Base-by-base conservation (phyloP, 2,113 vertebrate species). In the Phalacrocorax carbo region DNA sequence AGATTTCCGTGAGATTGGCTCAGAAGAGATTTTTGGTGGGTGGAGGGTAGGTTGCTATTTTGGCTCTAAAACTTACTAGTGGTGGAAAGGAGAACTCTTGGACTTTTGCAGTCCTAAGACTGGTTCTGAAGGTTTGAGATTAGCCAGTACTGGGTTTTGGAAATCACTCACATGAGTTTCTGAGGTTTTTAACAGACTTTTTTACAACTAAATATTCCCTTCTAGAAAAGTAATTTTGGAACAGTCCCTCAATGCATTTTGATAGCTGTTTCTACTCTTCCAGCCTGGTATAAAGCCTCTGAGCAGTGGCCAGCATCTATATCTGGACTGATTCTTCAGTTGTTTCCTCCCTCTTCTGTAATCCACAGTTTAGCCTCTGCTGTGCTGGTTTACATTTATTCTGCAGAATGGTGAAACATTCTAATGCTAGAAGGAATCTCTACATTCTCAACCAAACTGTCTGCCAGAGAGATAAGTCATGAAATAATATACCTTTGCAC, bases 381-480 rank as follows among this genome's bases (percentile, higher is more conserved):
- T 86, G 22, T 72, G 36, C 52, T 58, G 38, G 60, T 96, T 96
- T 97, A 25, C 82, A 86, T 96, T 97, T 95, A 88, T 85, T 96
- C 65, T 78, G 26, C 68, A 86, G 58, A 87, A 55, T 36, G 48
- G 42, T 19, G 57, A 51, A 66, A 83, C 46, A 26, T 88, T 95
- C 57, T 92, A 88, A 58, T 94, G 89, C 68, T 93, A 48, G 95
- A 87, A 95, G 62, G 96, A 96, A 91, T 38, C 82, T 95, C 48
- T 69, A 54, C 71, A 62, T 95, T 89, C 88, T 94, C 85, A 94
- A 92, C 76, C 29, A 55, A 96, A 82, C 60, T 57, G 22, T 86
- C 84, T 92, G 73, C 83, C 88, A 96, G 66, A 97, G 57, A 96
- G 86, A 88, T 97, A 97, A 98, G 83, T 88, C 30, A 94, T 97